Evolutionary conservation across 1,140 invertebrate genomes (phyloP), one percentile per base, ranked within the genome.

Genomic region (Diabrotica virgifera): DNA sequence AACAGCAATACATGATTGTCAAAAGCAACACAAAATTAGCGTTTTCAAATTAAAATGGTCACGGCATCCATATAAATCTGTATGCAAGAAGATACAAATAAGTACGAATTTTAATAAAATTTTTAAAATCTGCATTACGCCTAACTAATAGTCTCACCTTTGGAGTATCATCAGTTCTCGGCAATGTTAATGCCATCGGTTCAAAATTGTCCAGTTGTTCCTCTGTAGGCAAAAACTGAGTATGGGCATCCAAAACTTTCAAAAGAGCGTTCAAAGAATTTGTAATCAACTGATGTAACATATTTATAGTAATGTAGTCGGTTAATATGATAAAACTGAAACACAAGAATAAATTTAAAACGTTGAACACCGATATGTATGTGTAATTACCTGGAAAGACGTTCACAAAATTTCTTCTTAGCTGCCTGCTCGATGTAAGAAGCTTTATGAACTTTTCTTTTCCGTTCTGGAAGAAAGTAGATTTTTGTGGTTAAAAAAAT

Each of bases 361-460:
- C n/a, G 40, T 46, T 46, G 4, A 46, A 3, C 3, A n/a, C 4
- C 8, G 8, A 46, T 6, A 10, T 46, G 4, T 8, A 5, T 4
- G 40, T 10, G 6, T 36, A 52, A 75, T 71, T 80, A 92, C 89
- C 87, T 84, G 12, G 86, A 84, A 0, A 92, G 80, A 35, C 86
- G 81, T 70, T 86, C 84, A 76, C 91, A 93, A 71, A 90, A 89
- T 59, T 87, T 84, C 64, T 88, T 82, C 74, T 94, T 95, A 64
- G 88, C 87, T 0, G 90, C 89, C 70, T 93, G 90, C 70, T 94
- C 88, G 37, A 90, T 92, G 72, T 92, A 94, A 24, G 89, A 90
- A 83, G 92, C 89, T 72, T 86, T 90, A 68, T 69, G 70, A 24
- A 82, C 83, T 4, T 67, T 67, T 40, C 63, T 35, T 11, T 64